These are phyloP conservation scores for Polia nebulosa DNA, from an alignment of 2,888 invertebrate genomes.

Conservation along the genomic window DNA sequence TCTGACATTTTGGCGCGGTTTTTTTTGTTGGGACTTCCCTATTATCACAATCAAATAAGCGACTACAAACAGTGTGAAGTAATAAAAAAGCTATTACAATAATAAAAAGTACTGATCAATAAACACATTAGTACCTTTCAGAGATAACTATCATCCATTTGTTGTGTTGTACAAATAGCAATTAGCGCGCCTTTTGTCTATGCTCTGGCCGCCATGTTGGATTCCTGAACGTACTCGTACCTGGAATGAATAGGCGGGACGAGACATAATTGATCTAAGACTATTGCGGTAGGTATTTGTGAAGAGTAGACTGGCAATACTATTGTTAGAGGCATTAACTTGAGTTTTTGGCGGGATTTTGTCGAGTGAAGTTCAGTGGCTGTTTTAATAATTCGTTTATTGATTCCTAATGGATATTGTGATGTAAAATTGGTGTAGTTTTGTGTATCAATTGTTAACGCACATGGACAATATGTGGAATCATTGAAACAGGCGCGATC, in stretches of 20 bases:
- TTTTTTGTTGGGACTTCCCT: constrained; percentile 24
- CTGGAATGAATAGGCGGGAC: constrained; percentile 21
- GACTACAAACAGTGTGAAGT: constrained; percentile 18
- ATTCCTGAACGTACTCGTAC: constrained; percentile 29
- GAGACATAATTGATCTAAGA: constrained; percentile 5
- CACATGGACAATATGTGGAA: no score
- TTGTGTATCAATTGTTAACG: no score
- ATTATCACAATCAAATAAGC: constrained; percentile 21
- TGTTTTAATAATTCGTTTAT: no score
- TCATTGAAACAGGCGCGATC: no score
- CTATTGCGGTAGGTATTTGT: constrained; percentile 3
- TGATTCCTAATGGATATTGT: no score
- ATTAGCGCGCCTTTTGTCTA: constrained; percentile 55
- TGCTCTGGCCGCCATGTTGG: constrained; percentile 55
- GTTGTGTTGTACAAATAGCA: constrained; percentile 54
- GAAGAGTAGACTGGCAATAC: not conserved
- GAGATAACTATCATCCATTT: constrained; percentile 50
- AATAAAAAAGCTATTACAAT: constrained; percentile 38
- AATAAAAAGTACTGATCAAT: constrained; percentile 31
- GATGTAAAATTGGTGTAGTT: no score
- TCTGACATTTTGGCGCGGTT: constrained; percentile 17
- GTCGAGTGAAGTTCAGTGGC: no score
- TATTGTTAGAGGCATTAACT: not conserved
- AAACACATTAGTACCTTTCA: constrained; percentile 52
- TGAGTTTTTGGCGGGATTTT: no score